These are phyloP conservation scores for Yponomeuta cagnagella DNA, from an alignment of 2,888 invertebrate species.

Conservation along the genomic window DNA sequence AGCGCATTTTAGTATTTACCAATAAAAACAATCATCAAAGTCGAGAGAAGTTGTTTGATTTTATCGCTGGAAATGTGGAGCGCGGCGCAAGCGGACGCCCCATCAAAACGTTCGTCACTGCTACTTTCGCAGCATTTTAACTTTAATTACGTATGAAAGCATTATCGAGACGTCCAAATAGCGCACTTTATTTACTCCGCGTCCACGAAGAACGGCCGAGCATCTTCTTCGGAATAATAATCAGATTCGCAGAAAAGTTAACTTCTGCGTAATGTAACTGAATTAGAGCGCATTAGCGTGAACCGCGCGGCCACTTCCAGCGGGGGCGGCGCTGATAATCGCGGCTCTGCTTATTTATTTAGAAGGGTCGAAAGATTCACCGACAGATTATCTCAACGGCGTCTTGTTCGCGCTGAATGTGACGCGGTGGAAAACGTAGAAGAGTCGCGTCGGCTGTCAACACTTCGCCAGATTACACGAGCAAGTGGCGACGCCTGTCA, in stretches of 20 bases:
- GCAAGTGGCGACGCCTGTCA: neutral
- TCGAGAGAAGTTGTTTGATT: neutral
- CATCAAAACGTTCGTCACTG: neutral
- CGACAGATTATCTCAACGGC: too few relatives aligned
- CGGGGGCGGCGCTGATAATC: neutral
- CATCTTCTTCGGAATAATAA: neutral
- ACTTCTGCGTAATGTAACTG: neutral
- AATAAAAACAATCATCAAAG: constrained; percentile 5
- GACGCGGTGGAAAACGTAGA: neutral
- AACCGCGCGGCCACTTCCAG: neutral
- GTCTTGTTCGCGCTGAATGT: too few relatives aligned
- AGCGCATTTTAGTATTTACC: neutral
- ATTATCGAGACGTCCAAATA: neutral
- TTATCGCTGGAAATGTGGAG: neutral
- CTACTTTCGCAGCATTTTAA: neutral
- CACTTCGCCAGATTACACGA: neutral
- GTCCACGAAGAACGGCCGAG: neutral
- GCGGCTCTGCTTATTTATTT: neutral
- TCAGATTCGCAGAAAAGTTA: neutral
- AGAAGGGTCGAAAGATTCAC: too few relatives aligned
- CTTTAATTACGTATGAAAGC: neutral
- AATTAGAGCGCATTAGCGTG: neutral
- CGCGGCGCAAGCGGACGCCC: neutral
- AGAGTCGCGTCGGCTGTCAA: neutral
- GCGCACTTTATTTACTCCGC: neutral